These are phyloP conservation scores for Zosterops japonicus DNA, from an alignment of 2,113 vertebrate species.

Conservation along the genomic window DNA sequence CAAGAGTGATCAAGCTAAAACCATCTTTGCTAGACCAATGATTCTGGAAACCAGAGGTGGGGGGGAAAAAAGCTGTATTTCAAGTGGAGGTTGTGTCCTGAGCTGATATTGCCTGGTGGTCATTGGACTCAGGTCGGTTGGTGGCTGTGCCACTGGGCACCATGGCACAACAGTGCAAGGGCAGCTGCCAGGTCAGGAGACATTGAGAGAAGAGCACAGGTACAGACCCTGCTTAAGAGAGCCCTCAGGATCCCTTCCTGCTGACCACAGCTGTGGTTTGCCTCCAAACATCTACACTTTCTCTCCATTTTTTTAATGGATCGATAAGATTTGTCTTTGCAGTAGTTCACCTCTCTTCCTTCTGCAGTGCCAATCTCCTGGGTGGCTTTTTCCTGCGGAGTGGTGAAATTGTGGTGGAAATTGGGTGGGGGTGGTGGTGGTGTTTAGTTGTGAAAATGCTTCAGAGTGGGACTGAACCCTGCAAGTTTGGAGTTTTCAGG, in stretches of 20 bases:
- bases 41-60: not conserved
- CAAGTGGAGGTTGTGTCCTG: not conserved
- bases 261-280: not conserved
- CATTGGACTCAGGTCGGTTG: not conserved
- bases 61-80: accelerated
- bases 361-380: accelerated
- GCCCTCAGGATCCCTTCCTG: not conserved
- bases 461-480: not conserved
- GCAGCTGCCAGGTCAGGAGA: not conserved
- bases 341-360: not conserved
- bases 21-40: not conserved
- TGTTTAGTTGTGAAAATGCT: not conserved
- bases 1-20: not conserved
- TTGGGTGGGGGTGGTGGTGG: not conserved
- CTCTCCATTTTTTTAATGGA: not conserved
- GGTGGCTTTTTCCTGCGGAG: not conserved
- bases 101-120: not conserved
- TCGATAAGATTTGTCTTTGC: not conserved
- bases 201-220: not conserved
- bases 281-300: not conserved
- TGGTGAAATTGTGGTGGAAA: not conserved
- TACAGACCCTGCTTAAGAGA: not conserved
- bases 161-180: accelerated
- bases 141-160: not conserved
- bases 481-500: accelerated